Percentiles rank a stretch among this genome's conserved stretches.
phyloP scores from a whole-genome alignment of 1,140 invertebrate species.

The Drosophila varians region DNA sequence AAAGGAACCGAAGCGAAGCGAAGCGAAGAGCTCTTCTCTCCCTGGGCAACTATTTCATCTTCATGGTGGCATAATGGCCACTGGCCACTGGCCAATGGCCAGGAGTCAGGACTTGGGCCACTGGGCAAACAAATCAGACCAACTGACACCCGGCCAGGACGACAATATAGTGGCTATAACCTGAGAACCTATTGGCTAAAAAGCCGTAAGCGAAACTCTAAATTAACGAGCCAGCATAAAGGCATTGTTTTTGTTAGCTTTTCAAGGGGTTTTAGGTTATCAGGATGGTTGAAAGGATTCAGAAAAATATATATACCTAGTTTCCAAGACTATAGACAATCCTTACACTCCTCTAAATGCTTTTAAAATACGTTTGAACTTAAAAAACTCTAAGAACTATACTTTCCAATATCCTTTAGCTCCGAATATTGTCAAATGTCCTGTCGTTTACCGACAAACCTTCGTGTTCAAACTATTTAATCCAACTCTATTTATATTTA shows the following conservation, averaged over 20 bases:
- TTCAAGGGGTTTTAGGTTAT: background rate
- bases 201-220: background rate
- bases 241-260: background rate
- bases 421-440: background rate
- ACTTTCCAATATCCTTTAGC: background rate
- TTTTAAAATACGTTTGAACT: too few relatives aligned
- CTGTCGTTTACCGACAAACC: background rate
- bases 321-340: too few relatives aligned
- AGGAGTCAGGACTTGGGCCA: background rate
- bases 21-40: background rate
- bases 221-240: background rate
- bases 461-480: background rate
- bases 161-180: background rate
- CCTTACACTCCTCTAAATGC: too few relatives aligned
- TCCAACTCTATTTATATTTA: too few relatives aligned
- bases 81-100: background rate
- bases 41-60: conserved; percentile 11
- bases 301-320: too few relatives aligned
- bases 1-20: background rate
- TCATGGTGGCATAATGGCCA: conserved; percentile 4
- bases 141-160: conserved; percentile 10
- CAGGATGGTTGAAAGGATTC: too few relatives aligned
- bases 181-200: background rate
- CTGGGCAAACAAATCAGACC: conserved; percentile 14
- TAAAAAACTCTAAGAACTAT: too few relatives aligned